phyloP scores from a whole-genome alignment of 2,888 invertebrate species.

The Oxytorus armatus region DNA sequence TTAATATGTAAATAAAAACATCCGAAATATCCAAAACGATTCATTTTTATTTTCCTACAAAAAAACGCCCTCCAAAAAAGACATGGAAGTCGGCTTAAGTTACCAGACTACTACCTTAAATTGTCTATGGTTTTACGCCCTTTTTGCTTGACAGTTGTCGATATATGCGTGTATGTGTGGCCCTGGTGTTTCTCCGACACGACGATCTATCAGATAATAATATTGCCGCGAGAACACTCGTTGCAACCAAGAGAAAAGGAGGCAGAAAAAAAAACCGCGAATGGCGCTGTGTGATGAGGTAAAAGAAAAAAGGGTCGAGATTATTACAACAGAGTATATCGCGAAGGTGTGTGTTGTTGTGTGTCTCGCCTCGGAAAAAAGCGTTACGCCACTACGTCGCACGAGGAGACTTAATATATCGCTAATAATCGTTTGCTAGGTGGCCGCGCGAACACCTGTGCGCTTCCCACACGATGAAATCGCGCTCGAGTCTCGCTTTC shows the following conservation, averaged over 20 bases:
- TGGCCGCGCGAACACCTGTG: slow-evolving; percentile 79
- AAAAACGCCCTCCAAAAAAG: too few relatives aligned
- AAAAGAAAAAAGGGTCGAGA: slow-evolving; percentile 48
- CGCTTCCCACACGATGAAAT: slow-evolving; percentile 77
- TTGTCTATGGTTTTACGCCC: slow-evolving; percentile 15
- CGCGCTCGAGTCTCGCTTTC: slow-evolving; percentile 48
- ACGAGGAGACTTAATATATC: slow-evolving; percentile 39
- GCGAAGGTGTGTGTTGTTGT: too few relatives aligned
- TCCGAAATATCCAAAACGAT: too few relatives aligned
- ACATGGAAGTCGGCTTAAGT: too few relatives aligned
- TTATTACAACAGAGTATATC: slow-evolving; percentile 52
- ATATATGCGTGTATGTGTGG: background rate
- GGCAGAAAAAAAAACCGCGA: slow-evolving; percentile 34
- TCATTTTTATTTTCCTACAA: too few relatives aligned
- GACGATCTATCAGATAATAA: slow-evolving; percentile 45
- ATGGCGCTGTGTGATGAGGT: slow-evolving; percentile 56
- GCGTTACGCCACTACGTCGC: slow-evolving; percentile 55
- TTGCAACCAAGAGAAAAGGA: slow-evolving; percentile 6
- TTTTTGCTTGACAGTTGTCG: background rate
- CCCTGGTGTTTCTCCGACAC: background rate
- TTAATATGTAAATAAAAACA: too few relatives aligned
- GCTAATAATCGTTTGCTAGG: slow-evolving; percentile 65
- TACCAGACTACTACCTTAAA: too few relatives aligned
- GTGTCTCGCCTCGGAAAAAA: slow-evolving; percentile 33
- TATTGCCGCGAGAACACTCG: slow-evolving; percentile 7